Evolutionary conservation across 2,113 vertebrate species (phyloP).

Genomic region (Sebastes fasciatus): DNA sequence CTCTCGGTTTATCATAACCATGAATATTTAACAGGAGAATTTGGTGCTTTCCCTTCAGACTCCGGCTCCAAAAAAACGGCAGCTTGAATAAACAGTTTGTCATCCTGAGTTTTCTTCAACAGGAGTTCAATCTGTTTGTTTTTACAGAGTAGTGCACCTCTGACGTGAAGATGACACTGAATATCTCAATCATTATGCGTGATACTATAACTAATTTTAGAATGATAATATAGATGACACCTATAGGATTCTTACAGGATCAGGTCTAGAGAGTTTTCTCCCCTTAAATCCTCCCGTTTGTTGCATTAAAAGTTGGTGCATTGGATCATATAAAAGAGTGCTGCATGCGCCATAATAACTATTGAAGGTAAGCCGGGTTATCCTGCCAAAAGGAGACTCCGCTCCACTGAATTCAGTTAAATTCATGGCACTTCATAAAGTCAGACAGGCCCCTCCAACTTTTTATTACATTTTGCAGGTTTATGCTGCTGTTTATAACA

Average conservation of each 20-base stretch:
- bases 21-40: constrained; percentile 47
- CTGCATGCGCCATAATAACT: no score
- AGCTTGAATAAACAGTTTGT: constrained; percentile 5
- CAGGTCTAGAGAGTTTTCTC: neutral
- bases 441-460: no score
- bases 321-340: no score
- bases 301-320: no score
- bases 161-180: no score
- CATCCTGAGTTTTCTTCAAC: neutral
- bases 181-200: no score
- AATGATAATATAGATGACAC: neutral
- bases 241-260: neutral
- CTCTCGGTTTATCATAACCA: constrained; percentile 48
- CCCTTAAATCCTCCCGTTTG: no score
- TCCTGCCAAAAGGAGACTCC: no score
- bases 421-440: no score
- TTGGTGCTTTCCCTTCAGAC: neutral
- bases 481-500: neutral
- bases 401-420: no score
- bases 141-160: neutral
- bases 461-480: neutral
- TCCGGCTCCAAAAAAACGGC: neutral
- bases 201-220: neutral
- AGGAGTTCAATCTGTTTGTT: neutral
- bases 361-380: no score